These are phyloP conservation scores for Aradus depressus DNA, from an alignment of 2,888 invertebrate species.

Conservation along the genomic window DNA sequence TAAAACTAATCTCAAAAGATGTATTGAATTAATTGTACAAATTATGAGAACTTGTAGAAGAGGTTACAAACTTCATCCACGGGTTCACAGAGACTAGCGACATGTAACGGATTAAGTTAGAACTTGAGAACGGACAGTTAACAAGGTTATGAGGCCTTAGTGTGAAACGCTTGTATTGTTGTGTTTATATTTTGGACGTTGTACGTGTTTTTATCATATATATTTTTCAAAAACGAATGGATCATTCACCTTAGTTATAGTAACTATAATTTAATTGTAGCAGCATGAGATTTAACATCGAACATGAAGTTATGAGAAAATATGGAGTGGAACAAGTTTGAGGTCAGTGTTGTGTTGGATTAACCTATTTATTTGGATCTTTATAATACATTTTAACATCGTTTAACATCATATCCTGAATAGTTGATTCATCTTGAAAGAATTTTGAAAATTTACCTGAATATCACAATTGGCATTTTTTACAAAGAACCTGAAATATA, in stretches of 20 bases:
- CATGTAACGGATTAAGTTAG: conserved; percentile 13
- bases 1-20: too few relatives aligned
- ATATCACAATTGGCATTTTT: too few relatives aligned
- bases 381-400: too few relatives aligned
- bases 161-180: conserved; percentile 22
- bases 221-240: too few relatives aligned
- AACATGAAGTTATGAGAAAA: conserved; percentile 2
- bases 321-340: conserved; percentile 21
- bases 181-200: conserved; percentile 2
- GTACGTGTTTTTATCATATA: background rate
- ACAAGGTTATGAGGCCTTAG: conserved; percentile 25
- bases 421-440: too few relatives aligned
- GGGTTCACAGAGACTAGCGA: conserved; percentile 18
- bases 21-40: too few relatives aligned
- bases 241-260: background rate
- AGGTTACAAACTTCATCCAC: too few relatives aligned
- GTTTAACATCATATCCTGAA: too few relatives aligned
- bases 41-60: too few relatives aligned
- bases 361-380: conserved; percentile 28
- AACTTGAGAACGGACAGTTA: conserved; percentile 17
- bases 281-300: background rate
- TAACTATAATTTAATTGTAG: background rate
- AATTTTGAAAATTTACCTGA: too few relatives aligned
- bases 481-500: too few relatives aligned
- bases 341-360: conserved; percentile 28